phyloP scores from a whole-genome alignment of 2,888 invertebrate species.

The Caenorhabditis panamensis region DNA sequence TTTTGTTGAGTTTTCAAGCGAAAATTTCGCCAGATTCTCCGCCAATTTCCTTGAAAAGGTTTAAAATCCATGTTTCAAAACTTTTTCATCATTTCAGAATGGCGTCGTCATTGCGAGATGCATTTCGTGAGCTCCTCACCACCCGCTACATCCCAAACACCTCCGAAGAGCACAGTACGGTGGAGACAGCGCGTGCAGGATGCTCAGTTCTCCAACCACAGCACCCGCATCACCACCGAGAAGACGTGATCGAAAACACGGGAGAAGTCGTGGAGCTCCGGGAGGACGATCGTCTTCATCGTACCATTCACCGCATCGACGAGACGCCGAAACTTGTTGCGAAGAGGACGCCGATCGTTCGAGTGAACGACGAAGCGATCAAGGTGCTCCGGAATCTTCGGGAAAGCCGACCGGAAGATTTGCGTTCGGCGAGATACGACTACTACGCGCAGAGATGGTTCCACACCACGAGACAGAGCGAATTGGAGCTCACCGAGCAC shows the following conservation, averaged over 20 bases:
- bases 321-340: slow-evolving; percentile 56
- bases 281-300: slow-evolving; percentile 25
- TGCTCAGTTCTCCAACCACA: slow-evolving; percentile 33
- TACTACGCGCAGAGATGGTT: slow-evolving; percentile 48
- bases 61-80: no score
- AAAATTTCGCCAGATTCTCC: not conserved
- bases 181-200: slow-evolving; percentile 37
- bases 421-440: slow-evolving; percentile 21
- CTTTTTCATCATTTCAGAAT: slow-evolving; percentile 28
- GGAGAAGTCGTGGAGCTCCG: slow-evolving; percentile 45
- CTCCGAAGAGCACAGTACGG: no score
- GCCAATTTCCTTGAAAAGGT: not conserved
- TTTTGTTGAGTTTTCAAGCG: not conserved
- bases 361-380: slow-evolving; percentile 37
- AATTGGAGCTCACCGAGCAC: slow-evolving; percentile 32
- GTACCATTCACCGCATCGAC: slow-evolving; percentile 36
- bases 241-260: slow-evolving; percentile 16
- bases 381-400: slow-evolving; percentile 43
- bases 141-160: slow-evolving; percentile 25
- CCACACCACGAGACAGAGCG: slow-evolving; percentile 42
- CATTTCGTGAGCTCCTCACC: slow-evolving; percentile 13
- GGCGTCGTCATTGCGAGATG: slow-evolving; percentile 16
- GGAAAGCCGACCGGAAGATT: slow-evolving; percentile 3
- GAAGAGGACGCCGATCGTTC: slow-evolving; percentile 2
- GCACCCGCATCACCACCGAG: not conserved